Evolutionary conservation across 2,888 invertebrate species (phyloP).

Genomic region (Archips xylosteana): DNA sequence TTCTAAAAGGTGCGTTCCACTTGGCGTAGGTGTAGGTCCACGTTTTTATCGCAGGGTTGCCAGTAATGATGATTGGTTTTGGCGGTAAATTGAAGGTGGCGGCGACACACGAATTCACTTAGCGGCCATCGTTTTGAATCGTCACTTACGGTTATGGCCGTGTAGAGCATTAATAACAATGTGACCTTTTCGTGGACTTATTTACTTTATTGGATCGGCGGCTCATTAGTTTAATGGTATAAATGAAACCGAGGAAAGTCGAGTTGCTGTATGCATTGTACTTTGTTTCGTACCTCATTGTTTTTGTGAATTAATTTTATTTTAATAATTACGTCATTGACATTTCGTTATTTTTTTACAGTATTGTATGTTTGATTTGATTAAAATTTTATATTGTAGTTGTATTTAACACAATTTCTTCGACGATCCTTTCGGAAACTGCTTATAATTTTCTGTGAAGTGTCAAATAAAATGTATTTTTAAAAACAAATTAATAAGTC

Average conservation of each 20-base stretch:
- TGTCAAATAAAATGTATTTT: too few species aligned
- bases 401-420: too few species aligned
- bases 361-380: too few species aligned
- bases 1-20: slow-evolving; percentile 65
- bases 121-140: slow-evolving; percentile 54
- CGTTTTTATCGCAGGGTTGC: slow-evolving; percentile 55
- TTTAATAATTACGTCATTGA: too few species aligned
- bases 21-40: slow-evolving; percentile 48
- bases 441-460: too few species aligned
- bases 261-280: too few species aligned
- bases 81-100: slow-evolving; percentile 74
- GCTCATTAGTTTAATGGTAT: slow-evolving; percentile 28
- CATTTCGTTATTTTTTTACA: too few species aligned
- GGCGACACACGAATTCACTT: slow-evolving; percentile 83
- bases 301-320: too few species aligned
- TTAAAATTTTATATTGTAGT: too few species aligned
- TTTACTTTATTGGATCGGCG: slow-evolving; percentile 20
- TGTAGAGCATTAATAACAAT: slow-evolving; percentile 54
- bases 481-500: too few species aligned
- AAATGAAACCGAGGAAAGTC: background rate
- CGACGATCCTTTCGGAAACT: too few species aligned
- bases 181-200: slow-evolving; percentile 24
- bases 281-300: too few species aligned
- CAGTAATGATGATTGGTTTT: slow-evolving; percentile 81
- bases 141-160: slow-evolving; percentile 52